phyloP scores from a whole-genome alignment of 2,888 invertebrate species.

The Drosophila melanosoma region DNA sequence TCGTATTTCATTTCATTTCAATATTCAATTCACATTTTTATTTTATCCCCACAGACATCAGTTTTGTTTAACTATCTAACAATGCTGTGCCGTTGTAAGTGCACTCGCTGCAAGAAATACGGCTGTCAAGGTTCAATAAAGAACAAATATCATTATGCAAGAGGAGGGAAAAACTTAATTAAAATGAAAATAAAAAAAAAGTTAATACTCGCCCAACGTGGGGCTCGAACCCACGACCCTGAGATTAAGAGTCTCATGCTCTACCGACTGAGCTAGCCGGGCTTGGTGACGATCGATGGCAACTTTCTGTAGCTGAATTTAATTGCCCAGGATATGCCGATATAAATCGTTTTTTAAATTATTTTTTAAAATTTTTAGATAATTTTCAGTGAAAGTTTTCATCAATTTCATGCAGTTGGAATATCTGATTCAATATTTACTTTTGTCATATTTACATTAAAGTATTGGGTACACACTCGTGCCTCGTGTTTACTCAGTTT shows the following conservation, averaged over 20 bases:
- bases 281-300: slow-evolving; percentile 16
- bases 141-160: neutral
- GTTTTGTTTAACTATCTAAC: slow-evolving; percentile 38
- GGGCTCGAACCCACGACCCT: slow-evolving; percentile 79
- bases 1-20: slow-evolving; percentile 39
- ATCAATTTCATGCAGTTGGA: neutral
- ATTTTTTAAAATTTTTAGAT: neutral
- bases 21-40: slow-evolving; percentile 30
- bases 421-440: neutral
- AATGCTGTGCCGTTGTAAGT: slow-evolving; percentile 48
- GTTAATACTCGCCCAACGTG: slow-evolving; percentile 65
- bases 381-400: neutral
- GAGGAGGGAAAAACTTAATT: neutral
- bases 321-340: slow-evolving; percentile 7
- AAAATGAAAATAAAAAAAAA: slow-evolving; percentile 8
- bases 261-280: slow-evolving; percentile 80
- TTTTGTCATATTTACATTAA: neutral
- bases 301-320: neutral
- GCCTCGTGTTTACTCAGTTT: slow-evolving; percentile 3
- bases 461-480: neutral
- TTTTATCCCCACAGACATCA: slow-evolving; percentile 23
- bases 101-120: slow-evolving; percentile 1
- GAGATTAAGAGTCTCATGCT: slow-evolving; percentile 81
- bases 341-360: neutral
- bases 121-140: slow-evolving; percentile 26